Base-by-base conservation (phyloP, 2,888 invertebrate species). In the Odontocolon sp. region DNA sequence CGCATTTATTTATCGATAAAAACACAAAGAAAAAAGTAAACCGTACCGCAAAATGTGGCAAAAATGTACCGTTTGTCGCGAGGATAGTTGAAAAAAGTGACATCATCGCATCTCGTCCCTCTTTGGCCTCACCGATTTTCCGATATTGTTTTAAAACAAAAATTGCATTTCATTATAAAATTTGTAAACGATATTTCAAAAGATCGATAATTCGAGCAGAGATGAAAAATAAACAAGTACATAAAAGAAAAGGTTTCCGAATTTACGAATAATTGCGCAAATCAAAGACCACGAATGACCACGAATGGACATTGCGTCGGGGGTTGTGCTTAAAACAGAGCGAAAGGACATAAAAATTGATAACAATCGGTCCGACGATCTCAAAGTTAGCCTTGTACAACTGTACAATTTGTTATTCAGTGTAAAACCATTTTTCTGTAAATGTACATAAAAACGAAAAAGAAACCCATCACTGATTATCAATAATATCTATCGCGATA, bases 381-480 rank as follows among this genome's bases (percentile, higher is more conserved):
- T 82, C 82, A 81, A 82, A 80, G 82, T 85, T 72, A 83, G 80
- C 78, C 81, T 84, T 83, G 83, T 85, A 84, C 81, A 78, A 79
- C 79, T 85, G 86, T 86, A 86, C 83, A 85, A 85, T 86, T 87
- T 86, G 86, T 87, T 87, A 87, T 83, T 86, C 80, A 80, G 81
- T 84, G 83, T 87, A 78, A 82, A 85, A 80, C 73, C 78, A 80
- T 83, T 8, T 81, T 83, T 83, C 69, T 82, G 81, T 86, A 78
- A 80, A 85, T 79, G 79, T 81, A 81, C 47, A 80, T 79, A 84
- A 31, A 36, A 31, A 36, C 40, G 28, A 40, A 42, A 57, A 70
- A 38, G 63, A 71, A 76, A 76, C 63, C 71, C 77, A 79, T 79
- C 66, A 76, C 59, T 76, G 61, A 84, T 81, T 82, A 86, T 84